Percentiles rank a stretch among this genome's conserved stretches.
phyloP scores from a whole-genome alignment of 2,113 vertebrate species.

The Pygoscelis antarcticus region DNA sequence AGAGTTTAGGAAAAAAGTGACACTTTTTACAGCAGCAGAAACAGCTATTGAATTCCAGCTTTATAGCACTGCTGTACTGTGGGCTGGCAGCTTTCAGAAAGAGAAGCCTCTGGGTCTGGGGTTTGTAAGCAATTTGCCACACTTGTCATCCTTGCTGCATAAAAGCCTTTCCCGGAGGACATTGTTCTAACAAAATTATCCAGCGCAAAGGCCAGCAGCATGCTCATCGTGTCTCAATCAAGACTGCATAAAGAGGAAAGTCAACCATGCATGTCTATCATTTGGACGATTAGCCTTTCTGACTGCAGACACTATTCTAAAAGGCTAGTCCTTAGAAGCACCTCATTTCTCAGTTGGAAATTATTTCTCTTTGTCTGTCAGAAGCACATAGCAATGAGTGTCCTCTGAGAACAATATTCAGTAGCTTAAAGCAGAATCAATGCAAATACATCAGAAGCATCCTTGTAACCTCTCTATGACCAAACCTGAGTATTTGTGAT shows the following conservation, averaged over 20 bases:
- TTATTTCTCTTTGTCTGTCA: slow-evolving; percentile 48
- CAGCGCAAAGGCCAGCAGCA: slow-evolving; percentile 46
- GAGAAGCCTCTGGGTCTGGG: slow-evolving; percentile 7
- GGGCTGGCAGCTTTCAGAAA: slow-evolving; percentile 8
- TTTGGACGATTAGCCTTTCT: slow-evolving; percentile 59
- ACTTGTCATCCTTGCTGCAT: slow-evolving; percentile 58
- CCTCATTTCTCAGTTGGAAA: slow-evolving; percentile 58
- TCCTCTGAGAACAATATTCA: neutral
- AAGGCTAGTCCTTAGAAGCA: slow-evolving; percentile 31
- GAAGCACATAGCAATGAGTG: neutral
- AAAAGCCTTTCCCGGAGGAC: slow-evolving; percentile 60
- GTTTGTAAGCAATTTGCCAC: slow-evolving; percentile 58
- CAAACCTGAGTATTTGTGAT: neutral
- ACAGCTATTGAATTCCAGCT: neutral
- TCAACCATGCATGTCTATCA: slow-evolving; percentile 55
- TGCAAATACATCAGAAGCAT: neutral
- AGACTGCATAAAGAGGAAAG: slow-evolving; percentile 50
- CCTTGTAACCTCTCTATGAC: neutral
- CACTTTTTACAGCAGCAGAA: neutral
- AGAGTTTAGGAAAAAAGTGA: neutral
- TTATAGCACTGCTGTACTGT: neutral
- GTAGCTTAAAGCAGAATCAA: neutral
- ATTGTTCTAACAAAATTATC: slow-evolving; percentile 66
- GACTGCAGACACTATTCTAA: slow-evolving; percentile 20
- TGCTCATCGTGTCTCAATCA: slow-evolving; percentile 60